These are phyloP conservation scores for Parasteatoda tepidariorum DNA, from an alignment of 1,140 invertebrate species.

Conservation along the genomic window DNA sequence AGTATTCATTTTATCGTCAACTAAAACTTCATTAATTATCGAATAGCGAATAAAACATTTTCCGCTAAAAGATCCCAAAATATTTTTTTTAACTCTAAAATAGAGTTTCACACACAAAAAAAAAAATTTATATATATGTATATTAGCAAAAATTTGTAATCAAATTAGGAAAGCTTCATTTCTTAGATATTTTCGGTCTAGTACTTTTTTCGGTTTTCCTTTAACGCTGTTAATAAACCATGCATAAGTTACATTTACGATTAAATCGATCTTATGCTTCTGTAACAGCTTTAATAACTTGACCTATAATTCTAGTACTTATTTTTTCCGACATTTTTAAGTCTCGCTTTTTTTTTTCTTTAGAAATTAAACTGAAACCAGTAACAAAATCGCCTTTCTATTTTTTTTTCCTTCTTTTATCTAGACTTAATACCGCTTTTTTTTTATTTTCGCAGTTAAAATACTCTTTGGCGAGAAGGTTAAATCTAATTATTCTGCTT, in stretches of 20 bases:
- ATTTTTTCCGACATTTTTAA: background rate
- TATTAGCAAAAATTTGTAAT: background rate
- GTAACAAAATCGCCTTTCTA: conserved; percentile 38
- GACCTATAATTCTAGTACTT: background rate
- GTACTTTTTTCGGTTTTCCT: background rate
- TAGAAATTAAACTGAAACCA: conserved; percentile 34
- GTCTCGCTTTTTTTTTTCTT: conserved; percentile 19
- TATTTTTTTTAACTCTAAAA: too few relatives aligned
- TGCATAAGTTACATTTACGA: background rate
- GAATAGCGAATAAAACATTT: too few relatives aligned
- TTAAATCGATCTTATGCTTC: background rate
- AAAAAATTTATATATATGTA: too few relatives aligned
- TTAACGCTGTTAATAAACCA: background rate
- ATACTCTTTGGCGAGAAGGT: background rate
- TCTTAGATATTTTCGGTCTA: background rate
- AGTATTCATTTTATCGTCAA: too few relatives aligned
- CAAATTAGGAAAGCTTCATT: background rate
- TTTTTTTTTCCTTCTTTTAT: conserved; percentile 11
- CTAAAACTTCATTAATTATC: too few relatives aligned
- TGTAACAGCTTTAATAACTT: background rate
- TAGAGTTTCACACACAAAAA: too few relatives aligned
- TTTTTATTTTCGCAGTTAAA: too few relatives aligned
- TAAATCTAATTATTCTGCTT: conserved; percentile 49
- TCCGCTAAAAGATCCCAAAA: too few relatives aligned
- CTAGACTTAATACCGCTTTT: too few relatives aligned